Percentiles rank a stretch among this genome's conserved stretches.
These are phyloP conservation scores for Adelges cooleyi DNA, from an alignment of 1,140 invertebrate genomes.

Conservation along the genomic window DNA sequence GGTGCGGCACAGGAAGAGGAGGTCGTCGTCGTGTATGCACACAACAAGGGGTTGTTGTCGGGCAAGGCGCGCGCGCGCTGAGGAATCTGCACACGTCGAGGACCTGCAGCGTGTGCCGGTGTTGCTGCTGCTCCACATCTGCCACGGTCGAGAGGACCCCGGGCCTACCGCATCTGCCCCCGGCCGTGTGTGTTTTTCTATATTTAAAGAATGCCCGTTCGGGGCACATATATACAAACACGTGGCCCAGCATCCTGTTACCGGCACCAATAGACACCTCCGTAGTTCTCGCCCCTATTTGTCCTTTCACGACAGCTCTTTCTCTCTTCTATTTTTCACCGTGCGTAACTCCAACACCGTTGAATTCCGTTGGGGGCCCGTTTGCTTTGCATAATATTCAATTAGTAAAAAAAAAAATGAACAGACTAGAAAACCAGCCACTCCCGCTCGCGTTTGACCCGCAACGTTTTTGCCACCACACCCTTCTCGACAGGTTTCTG, in stretches of 20 bases:
- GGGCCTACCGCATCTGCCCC: constrained; percentile 6
- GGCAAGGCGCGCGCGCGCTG: neutral
- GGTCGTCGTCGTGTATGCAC: no score
- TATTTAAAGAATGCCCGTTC: constrained; percentile 23
- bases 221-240: neutral
- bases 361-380: neutral
- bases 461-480: neutral
- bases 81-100: constrained; percentile 23
- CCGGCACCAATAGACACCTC: constrained; percentile 11
- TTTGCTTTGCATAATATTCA: neutral
- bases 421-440: neutral
- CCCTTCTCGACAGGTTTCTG: no score
- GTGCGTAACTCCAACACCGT: no score
- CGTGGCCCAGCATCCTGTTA: constrained; percentile 26
- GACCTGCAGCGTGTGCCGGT: neutral
- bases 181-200: constrained; percentile 10
- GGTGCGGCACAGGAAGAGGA: constrained; percentile 6
- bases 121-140: constrained; percentile 20
- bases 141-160: neutral
- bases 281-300: neutral
- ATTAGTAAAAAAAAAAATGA: constrained; percentile 5
- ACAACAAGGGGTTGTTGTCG: constrained; percentile 12
- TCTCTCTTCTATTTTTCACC: no score
- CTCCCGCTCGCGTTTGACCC: neutral
- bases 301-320: neutral